Conservation (phyloP, 2,113 vertebrate species). For the Notechis scutatus region DNA sequence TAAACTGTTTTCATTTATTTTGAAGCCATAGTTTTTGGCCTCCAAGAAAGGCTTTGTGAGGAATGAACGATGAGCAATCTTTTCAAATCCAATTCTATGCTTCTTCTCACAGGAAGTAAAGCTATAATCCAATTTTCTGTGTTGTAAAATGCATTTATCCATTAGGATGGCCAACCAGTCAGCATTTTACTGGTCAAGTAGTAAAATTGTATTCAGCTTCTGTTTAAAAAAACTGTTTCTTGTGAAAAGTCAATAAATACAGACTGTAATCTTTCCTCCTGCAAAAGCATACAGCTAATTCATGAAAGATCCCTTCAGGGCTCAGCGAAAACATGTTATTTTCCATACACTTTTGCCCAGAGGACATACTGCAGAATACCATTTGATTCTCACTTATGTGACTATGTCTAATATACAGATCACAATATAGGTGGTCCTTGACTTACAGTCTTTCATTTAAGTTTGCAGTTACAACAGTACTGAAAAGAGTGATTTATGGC, state of each 20-base stretch:
- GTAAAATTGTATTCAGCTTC: neutral
- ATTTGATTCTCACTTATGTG: neutral
- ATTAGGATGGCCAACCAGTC: neutral
- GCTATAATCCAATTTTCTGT: neutral
- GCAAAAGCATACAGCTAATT: neutral
- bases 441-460: neutral
- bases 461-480: neutral
- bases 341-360: neutral
- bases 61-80: slow-evolving; percentile 26
- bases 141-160: slow-evolving; percentile 3
- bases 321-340: neutral
- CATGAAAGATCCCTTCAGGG: neutral
- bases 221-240: neutral
- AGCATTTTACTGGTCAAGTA: neutral
- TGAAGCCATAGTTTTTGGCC: slow-evolving; percentile 35
- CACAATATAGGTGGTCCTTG: neutral
- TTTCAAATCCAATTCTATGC: slow-evolving; percentile 5
- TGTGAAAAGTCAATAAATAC: neutral
- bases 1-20: neutral
- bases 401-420: neutral
- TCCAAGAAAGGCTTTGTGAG: slow-evolving; percentile 38
- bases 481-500: neutral
- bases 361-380: neutral
- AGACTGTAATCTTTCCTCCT: neutral
- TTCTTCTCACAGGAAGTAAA: slow-evolving; percentile 1